Evolutionary conservation across 2,113 vertebrate genomes (phyloP), one percentile per base, ranked within the genome.

Genomic region (Notarius lentiginosus): DNA sequence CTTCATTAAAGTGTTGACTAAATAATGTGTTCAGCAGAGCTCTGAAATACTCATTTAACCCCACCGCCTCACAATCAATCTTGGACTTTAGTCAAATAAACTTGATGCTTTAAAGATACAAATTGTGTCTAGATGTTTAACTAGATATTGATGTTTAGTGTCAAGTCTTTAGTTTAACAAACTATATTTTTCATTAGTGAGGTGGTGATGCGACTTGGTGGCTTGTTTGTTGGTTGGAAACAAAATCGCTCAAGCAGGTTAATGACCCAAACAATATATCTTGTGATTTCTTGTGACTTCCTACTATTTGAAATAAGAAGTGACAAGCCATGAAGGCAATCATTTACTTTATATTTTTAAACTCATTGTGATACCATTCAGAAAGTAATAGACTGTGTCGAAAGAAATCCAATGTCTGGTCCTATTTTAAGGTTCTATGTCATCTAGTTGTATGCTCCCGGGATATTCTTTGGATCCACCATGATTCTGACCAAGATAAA

Each of bases 31-130:
- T 88, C 86, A 82, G 79, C 53, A 66, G 17, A 27, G 79, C 87
- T 81, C 75, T 90, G 86, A 90, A 88, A 90, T 65, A 85, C 88
- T 82, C 87, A 90, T 91, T 90, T 89, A 89, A 79, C 75, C 75
- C 51, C 89, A 91, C 86, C 86, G 81, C 89, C 84, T 86, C 51
- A 77, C 58, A 85, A 90, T 91, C 85, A 89, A 84, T 87, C 85
- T 76, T 76, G 30, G 82, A 75, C 68, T n/a, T 73, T 73, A 20
- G 17, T 73, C 34, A 4, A 22, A 41, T 47, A 47, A 47, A 47
- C 68, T 76, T 49, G 22, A 76, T 41, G 41, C 41, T 41, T 41
- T 41, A 41, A 41, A 15, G 49, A 77, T 15, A 51, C 15, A 53
- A 22, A 53, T n/a, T n/a, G 17, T 14, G 12, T 34, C 66, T 70